phyloP scores from a whole-genome alignment of 1,140 invertebrate genomes.

The Megathymus violae region DNA sequence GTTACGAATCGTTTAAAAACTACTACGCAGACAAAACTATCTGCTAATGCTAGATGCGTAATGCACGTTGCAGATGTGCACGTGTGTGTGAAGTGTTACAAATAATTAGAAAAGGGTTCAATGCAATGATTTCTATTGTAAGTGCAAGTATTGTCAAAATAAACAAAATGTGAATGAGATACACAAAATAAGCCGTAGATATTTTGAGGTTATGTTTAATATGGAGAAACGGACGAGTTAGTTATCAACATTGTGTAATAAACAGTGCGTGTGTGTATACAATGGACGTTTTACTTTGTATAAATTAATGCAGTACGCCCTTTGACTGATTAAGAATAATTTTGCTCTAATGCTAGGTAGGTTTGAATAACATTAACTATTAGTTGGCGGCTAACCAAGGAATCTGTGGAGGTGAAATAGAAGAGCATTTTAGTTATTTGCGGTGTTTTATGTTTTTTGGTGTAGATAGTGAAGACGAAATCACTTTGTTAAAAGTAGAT shows the following conservation, averaged over 20 bases:
- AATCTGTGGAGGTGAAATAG: conserved; percentile 32
- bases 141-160: conserved; percentile 59
- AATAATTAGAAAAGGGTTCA: conserved; percentile 75
- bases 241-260: conserved; percentile 37
- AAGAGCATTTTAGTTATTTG: conserved; percentile 29
- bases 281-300: conserved; percentile 20
- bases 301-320: conserved; percentile 13
- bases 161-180: conserved; percentile 32
- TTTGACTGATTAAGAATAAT: conserved; percentile 13
- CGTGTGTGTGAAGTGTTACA: conserved; percentile 74
- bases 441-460: conserved; percentile 25
- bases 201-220: conserved; percentile 78
- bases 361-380: conserved; percentile 37
- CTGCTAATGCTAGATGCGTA: conserved; percentile 59
- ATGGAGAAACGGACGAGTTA: conserved; percentile 36
- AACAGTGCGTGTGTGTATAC: conserved; percentile 12
- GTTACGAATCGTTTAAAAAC: conserved; percentile 53
- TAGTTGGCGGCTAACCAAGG: conserved; percentile 50
- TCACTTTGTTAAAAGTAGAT: neutral
- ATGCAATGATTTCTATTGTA: conserved; percentile 71
- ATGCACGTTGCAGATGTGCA: conserved; percentile 70
- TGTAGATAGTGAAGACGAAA: conserved; percentile 2
- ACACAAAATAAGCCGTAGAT: conserved; percentile 28
- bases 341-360: conserved; percentile 23
- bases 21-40: conserved; percentile 61